Conservation (phyloP, 2,113 vertebrate species). For the Platichthys flesus region DNA sequence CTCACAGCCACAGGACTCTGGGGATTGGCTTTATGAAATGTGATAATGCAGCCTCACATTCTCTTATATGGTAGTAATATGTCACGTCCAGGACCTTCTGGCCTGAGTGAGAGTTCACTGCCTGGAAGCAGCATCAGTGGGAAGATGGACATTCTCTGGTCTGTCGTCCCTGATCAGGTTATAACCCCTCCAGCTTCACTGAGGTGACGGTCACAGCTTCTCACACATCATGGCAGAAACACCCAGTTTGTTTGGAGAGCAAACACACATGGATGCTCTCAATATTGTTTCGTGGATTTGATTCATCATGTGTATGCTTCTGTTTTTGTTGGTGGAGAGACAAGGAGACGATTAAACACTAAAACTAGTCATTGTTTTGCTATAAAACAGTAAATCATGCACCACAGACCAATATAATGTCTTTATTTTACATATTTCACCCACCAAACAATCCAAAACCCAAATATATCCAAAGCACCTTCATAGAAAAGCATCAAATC, state of each 20-base stretch:
- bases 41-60: slow-evolving; percentile 38
- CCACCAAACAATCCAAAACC: background rate
- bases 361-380: too few species aligned
- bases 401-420: background rate
- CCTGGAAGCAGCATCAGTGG: too few species aligned
- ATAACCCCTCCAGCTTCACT: slow-evolving; percentile 18
- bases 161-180: background rate
- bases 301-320: too few species aligned
- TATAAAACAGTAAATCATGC: background rate
- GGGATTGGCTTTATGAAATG: slow-evolving; percentile 35
- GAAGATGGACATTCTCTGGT: slow-evolving; percentile 5
- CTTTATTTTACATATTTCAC: background rate
- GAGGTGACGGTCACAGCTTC: slow-evolving; percentile 10
- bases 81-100: background rate
- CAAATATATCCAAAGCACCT: background rate
- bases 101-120: background rate
- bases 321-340: background rate
- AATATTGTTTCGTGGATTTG: background rate
- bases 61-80: slow-evolving; percentile 11
- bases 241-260: slow-evolving; percentile 1
- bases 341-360: too few species aligned
- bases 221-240: background rate
- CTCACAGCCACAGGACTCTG: slow-evolving; percentile 35
- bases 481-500: background rate
- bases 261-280: background rate